Evolutionary conservation across 2,113 vertebrate species (phyloP), one percentile per base, ranked within the genome.

Genomic region (Muntiacus muntjak): DNA sequence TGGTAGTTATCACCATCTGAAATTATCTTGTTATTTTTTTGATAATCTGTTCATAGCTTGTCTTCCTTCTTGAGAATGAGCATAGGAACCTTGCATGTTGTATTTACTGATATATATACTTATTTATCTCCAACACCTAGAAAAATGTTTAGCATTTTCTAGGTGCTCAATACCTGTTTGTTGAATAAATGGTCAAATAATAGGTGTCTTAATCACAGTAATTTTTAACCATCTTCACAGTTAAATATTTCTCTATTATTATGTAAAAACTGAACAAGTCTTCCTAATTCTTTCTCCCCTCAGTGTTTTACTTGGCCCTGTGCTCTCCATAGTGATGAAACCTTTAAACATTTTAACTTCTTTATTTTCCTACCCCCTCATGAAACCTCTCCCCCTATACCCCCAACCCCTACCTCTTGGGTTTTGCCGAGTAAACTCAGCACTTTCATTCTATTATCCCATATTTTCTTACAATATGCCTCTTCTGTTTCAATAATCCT

Each of bases 401-500:
- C n/a, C 2, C 40, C 30, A 33, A 6, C 6, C 28, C 17, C 28
- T 3, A 71, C 71, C 95, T 94, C 55, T 74, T 95, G 94, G 62
- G 78, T 94, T 97, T 97, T 89, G 78, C 40, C 93, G 57, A 97
- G 47, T 95, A 98, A 97, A 92, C 88, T 95, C 74, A 94, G 60
- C 91, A 62, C 25, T 74, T 92, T 82, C 3, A 1, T 82, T 54
- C 52, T 74, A n/a, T 95, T 89, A 91, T 60, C 50, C 78, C 25
- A 54, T 95, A 86, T 97, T 93, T 96, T 97, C 97, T 97, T 94
- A 95, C 85, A 85, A 86, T 95, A 71, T 45, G 76, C 54, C 50
- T 97, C 76, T 95, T 97, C 50, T 86, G 76, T 97, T 97, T 96
- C 89, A 89, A 89, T 97, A 85, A 98, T 91, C 91, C 96, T 95